A percentile compares a stretch with the other conserved stretches of the same genome.
Evolutionary conservation across 2,113 vertebrate species (phyloP).

Genomic region (Solea solea): DNA sequence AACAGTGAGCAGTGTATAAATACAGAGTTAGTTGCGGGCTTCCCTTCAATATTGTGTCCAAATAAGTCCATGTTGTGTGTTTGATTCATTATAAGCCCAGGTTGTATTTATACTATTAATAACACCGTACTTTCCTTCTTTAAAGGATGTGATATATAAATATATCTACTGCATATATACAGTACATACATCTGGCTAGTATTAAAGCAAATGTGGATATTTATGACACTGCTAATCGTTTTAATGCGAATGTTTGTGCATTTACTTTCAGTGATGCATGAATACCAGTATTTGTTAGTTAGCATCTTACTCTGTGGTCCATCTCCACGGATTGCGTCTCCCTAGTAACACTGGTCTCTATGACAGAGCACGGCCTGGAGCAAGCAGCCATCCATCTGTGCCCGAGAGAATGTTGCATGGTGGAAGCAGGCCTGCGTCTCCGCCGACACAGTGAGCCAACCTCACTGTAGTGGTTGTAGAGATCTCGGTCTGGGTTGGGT

Average conservation of each 20-base stretch:
- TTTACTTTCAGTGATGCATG: conserved; percentile 26
- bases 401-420: conserved; percentile 53
- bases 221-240: conserved; percentile 1
- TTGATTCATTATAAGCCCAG: conserved; percentile 71
- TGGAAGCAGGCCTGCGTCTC: conserved; percentile 64
- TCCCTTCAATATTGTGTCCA: conserved; percentile 49
- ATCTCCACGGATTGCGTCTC: conserved; percentile 70
- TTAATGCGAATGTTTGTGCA: conserved; percentile 13
- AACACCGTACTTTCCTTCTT: conserved; percentile 39
- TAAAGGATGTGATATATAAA: conserved; percentile 10
- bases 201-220: conserved; percentile 1
- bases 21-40: conserved; percentile 65
- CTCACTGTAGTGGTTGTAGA: conserved; percentile 67
- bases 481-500: conserved; percentile 56
- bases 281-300: conserved; percentile 45
- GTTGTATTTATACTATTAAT: conserved; percentile 69
- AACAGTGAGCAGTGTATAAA: conserved; percentile 64
- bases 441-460: conserved; percentile 72
- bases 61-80: conserved; percentile 52
- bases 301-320: conserved; percentile 76
- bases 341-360: conserved; percentile 75
- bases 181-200: neutral
- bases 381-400: conserved; percentile 58
- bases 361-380: conserved; percentile 76
- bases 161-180: neutral